Conservation (phyloP, 2,113 vertebrate species). For the Podilymbus podiceps region DNA sequence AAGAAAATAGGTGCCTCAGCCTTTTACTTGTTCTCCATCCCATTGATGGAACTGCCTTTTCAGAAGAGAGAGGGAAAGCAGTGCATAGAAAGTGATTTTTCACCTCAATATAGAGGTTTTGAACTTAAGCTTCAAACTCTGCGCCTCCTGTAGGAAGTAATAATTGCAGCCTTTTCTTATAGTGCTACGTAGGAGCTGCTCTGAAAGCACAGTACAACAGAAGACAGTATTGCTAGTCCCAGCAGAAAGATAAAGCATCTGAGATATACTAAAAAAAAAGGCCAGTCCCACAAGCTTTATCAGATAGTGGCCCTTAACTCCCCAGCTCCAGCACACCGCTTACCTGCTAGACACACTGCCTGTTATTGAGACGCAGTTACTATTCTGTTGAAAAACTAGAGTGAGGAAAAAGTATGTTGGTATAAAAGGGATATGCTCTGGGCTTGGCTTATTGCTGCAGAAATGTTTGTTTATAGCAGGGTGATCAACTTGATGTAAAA, state of each 20-base stretch:
- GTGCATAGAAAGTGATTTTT: neutral
- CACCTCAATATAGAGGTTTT: neutral
- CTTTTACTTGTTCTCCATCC: neutral
- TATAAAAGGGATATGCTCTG: neutral
- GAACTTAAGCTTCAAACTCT: constrained; percentile 35
- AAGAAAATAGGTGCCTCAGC: neutral
- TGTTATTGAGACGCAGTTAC: rapidly evolving
- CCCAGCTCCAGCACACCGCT: neutral
- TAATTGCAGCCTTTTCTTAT: neutral
- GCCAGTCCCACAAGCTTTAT: neutral
- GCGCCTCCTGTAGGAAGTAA: neutral
- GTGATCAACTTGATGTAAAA: neutral
- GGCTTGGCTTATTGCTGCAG: neutral
- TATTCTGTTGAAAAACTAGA: neutral
- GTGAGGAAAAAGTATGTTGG: neutral
- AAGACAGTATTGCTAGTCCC: neutral
- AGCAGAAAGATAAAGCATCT: neutral
- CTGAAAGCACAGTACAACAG: neutral
- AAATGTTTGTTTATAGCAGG: neutral
- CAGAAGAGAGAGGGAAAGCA: neutral
- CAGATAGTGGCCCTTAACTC: neutral
- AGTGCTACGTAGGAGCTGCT: neutral
- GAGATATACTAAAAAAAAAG: neutral
- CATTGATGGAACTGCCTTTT: neutral
- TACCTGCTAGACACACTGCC: neutral